These are phyloP conservation scores for Eristalis intricaria DNA, from an alignment of 2,888 invertebrate species.

Conservation along the genomic window DNA sequence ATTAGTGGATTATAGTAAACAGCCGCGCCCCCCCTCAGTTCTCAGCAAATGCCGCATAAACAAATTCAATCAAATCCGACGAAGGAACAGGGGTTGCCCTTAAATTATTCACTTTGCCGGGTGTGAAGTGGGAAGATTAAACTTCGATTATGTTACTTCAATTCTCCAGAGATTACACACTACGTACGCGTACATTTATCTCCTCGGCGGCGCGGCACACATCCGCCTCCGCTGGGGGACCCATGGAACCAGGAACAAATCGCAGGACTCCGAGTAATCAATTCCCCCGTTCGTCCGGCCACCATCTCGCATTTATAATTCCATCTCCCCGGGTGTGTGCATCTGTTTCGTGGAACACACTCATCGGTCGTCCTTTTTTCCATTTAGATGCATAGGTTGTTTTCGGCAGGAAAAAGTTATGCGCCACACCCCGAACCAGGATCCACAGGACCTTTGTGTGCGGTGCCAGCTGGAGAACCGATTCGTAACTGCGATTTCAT, in stretches of 20 bases:
- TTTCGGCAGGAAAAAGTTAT: not conserved
- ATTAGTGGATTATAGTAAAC: slow-evolving; percentile 18
- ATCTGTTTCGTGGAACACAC: slow-evolving; percentile 12
- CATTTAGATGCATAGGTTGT: not conserved
- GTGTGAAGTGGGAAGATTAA: slow-evolving; percentile 24
- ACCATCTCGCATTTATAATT: slow-evolving; percentile 18
- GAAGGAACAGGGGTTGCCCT: not conserved
- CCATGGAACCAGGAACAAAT: slow-evolving; percentile 21
- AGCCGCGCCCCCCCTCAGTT: not conserved
- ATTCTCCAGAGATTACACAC: not conserved
- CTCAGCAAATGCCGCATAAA: not conserved
- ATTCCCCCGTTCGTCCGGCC: not conserved
- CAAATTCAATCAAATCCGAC: not conserved
- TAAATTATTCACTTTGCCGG: slow-evolving; percentile 27
- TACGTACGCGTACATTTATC: slow-evolving; percentile 9
- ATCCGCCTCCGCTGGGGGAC: too few relatives aligned
- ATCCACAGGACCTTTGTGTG: not conserved
- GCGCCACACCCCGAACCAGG: not conserved
- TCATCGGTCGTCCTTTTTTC: not conserved
- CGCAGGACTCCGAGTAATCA: slow-evolving; percentile 36
- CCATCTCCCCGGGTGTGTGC: slow-evolving; percentile 12
- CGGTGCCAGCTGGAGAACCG: not conserved
- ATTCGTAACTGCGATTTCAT: slow-evolving; percentile 36
- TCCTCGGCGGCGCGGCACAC: not conserved
- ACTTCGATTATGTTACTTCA: slow-evolving; percentile 17